These are phyloP conservation scores for Nycticryphes semicollaris DNA, from an alignment of 2,113 vertebrate species.

Conservation along the genomic window DNA sequence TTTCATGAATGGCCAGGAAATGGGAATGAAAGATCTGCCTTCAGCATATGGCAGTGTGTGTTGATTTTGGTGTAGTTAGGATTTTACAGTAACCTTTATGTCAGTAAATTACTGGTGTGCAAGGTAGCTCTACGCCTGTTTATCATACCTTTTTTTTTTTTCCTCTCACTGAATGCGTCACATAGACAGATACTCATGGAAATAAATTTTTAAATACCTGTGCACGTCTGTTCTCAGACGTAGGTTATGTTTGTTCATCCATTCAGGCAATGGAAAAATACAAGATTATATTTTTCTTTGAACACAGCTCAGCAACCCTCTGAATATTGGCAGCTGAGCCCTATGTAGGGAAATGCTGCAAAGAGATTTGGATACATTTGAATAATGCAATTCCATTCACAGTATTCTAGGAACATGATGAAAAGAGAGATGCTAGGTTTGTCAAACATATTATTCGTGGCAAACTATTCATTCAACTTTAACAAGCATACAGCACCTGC, in stretches of 20 bases:
- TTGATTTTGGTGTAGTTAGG: neutral
- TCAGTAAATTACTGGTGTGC: neutral
- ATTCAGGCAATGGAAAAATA: slow-evolving; percentile 13
- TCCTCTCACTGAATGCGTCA: neutral
- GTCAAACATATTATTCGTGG: neutral
- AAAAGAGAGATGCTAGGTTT: neutral
- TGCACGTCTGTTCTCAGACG: neutral
- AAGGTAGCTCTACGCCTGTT: neutral
- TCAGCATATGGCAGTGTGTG: neutral
- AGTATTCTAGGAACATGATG: neutral
- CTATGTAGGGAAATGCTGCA: fast-evolving
- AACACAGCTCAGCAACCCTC: neutral
- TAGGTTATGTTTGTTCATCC: slow-evolving; percentile 20
- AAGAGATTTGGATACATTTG: neutral
- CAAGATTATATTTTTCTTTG: neutral
- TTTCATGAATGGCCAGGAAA: neutral
- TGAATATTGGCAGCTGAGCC: neutral
- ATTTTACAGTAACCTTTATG: neutral
- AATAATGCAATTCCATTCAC: neutral
- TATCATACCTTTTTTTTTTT: neutral
- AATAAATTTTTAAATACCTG: slow-evolving; percentile 38
- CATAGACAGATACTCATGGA: neutral
- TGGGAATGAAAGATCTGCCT: neutral
- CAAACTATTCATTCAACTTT: neutral
- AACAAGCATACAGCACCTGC: neutral